phyloP scores from a whole-genome alignment of 2,888 invertebrate genomes.

The Invenusta paracnida region DNA sequence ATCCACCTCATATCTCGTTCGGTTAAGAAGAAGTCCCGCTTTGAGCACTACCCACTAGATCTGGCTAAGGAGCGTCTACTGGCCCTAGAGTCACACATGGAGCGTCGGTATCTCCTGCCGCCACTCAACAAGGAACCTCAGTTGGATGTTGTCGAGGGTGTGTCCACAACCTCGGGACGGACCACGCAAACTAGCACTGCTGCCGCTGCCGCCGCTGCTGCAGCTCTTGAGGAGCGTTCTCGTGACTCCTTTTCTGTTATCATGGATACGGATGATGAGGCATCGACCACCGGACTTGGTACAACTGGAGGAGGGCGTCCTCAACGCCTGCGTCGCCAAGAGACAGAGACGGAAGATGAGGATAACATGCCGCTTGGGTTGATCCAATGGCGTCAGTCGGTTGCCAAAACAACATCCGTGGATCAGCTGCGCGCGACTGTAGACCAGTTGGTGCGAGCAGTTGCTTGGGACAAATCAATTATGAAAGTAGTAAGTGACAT shows the following conservation, averaged over 20 bases:
- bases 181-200: neutral
- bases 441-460: conserved; percentile 78
- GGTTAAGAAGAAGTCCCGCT: conserved; percentile 62
- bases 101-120: conserved; percentile 84
- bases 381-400: conserved; percentile 74
- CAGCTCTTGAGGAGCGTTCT: neutral
- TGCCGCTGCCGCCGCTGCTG: neutral
- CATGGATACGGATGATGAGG: conserved; percentile 27
- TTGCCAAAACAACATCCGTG: conserved; percentile 77
- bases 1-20: conserved; percentile 36
- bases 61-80: conserved; percentile 72
- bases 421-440: conserved; percentile 84
- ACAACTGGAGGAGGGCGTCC: neutral
- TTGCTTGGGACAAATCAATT: conserved; percentile 97
- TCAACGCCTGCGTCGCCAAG: neutral
- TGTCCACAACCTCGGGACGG: neutral
- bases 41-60: conserved; percentile 70
- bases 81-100: conserved; percentile 80
- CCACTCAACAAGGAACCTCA: conserved; percentile 68
- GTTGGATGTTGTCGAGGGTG: conserved; percentile 4
- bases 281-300: neutral
- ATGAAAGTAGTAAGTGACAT: conserved; percentile 99
- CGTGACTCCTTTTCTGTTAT: neutral
- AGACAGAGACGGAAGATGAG: conserved; percentile 9
- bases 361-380: conserved; percentile 69